These are phyloP conservation scores for Bombylius discolor DNA, from an alignment of 2,888 invertebrate species.

Conservation along the genomic window DNA sequence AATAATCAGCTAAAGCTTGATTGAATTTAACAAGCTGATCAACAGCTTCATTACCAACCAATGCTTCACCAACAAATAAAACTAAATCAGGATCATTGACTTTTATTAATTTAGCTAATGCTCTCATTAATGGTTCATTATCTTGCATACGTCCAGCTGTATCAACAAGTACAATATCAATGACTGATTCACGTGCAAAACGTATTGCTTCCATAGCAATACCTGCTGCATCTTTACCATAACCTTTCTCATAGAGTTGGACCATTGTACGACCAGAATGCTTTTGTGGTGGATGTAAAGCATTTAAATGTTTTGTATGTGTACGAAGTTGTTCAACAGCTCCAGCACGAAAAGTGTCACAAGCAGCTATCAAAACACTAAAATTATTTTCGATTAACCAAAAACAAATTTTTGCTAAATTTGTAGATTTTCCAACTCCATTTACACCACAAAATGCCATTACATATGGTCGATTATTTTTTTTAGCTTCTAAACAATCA, in stretches of 20 bases:
- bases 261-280: slow-evolving; percentile 70
- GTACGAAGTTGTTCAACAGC: slow-evolving; percentile 97
- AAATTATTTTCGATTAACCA: slow-evolving; percentile 98
- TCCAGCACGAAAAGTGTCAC: slow-evolving; percentile 98
- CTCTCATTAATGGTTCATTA: slow-evolving; percentile 97
- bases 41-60: slow-evolving; percentile 99
- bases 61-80: slow-evolving; percentile 97
- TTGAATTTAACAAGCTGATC: slow-evolving; percentile 99
- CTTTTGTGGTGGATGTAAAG: slow-evolving; percentile 69
- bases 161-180: slow-evolving; percentile 93
- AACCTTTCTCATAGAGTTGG: slow-evolving; percentile 94
- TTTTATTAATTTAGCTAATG: slow-evolving; percentile 91
- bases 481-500: slow-evolving; percentile 84
- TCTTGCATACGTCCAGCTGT: slow-evolving; percentile 99
- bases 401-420: slow-evolving; percentile 97
- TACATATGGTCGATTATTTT: slow-evolving; percentile 76
- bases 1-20: slow-evolving; percentile 90
- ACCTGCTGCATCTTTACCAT: slow-evolving; percentile 95
- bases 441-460: slow-evolving; percentile 97
- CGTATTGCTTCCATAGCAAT: slow-evolving; percentile 96
- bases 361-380: slow-evolving; percentile 93
- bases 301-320: slow-evolving; percentile 83
- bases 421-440: slow-evolving; percentile 98
- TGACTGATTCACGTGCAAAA: slow-evolving; percentile 63
- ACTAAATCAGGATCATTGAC: slow-evolving; percentile 97